phyloP scores from a whole-genome alignment of 2,113 vertebrate species.

The Tyrannus savana region DNA sequence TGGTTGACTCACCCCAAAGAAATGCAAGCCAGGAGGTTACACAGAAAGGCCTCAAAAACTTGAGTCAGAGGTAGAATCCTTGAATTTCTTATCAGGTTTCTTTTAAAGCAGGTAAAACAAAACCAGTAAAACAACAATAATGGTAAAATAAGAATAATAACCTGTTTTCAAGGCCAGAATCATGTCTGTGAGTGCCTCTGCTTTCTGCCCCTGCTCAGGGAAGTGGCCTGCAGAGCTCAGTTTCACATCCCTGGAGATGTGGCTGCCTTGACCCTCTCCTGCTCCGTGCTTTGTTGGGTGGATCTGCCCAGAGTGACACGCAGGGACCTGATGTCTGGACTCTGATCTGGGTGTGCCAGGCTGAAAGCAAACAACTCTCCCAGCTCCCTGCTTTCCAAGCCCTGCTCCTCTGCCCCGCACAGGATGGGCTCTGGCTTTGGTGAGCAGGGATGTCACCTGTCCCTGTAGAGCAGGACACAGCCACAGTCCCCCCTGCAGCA shows the following conservation, averaged over 20 bases:
- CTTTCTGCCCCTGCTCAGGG: neutral
- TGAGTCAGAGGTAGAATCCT: neutral
- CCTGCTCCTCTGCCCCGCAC: neutral
- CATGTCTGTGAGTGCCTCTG: neutral
- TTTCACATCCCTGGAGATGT: neutral
- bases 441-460: neutral
- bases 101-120: neutral
- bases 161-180: neutral
- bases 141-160: neutral
- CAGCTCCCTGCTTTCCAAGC: neutral
- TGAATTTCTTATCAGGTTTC: neutral
- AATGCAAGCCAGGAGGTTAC: neutral
- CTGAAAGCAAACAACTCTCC: neutral
- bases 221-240: neutral
- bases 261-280: neutral
- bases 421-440: neutral
- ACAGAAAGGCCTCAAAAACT: neutral
- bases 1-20: neutral
- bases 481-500: neutral
- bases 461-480: neutral
- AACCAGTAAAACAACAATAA: neutral
- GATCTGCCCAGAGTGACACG: fast-evolving
- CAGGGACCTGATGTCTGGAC: neutral
- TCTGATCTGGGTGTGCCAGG: conserved; percentile 49
- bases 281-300: neutral